These are phyloP conservation scores for Astreopora myriophthalma DNA, from an alignment of 64 coral and sea anemone species.

Conservation along the genomic window DNA sequence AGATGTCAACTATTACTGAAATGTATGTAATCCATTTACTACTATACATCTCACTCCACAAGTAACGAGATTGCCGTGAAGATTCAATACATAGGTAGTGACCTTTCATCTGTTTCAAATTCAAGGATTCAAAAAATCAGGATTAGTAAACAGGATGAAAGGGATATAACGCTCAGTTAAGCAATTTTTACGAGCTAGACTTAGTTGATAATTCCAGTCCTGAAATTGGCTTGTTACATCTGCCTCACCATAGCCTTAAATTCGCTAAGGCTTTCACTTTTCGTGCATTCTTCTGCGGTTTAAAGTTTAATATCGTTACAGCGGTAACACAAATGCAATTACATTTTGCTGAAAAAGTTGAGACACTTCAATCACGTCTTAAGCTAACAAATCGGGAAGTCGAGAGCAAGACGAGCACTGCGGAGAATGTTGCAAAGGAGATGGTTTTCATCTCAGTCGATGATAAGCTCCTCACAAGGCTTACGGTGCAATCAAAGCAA, in stretches of 20 bases:
- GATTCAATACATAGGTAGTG: background rate
- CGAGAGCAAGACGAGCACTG: background rate
- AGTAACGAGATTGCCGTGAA: background rate
- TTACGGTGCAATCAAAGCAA: background rate
- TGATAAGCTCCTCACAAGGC: background rate
- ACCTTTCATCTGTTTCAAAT: background rate
- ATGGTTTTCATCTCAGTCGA: background rate
- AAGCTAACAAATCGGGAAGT: background rate
- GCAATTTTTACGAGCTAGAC: background rate
- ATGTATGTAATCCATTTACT: too few relatives aligned
- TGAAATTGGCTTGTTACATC: background rate
- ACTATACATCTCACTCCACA: background rate
- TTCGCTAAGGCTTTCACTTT: background rate
- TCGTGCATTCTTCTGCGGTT: background rate
- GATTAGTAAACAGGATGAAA: background rate
- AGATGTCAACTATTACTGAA: too few relatives aligned
- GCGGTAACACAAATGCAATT: background rate
- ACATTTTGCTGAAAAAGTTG: background rate
- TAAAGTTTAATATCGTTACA: background rate
- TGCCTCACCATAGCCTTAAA: background rate
- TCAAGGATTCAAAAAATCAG: background rate
- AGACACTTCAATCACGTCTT: background rate
- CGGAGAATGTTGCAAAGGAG: background rate
- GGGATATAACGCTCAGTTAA: too few relatives aligned
- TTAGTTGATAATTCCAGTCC: background rate